Evolutionary conservation across 2,888 invertebrate species (phyloP).

Genomic region (Theodoxus fluviatilis): DNA sequence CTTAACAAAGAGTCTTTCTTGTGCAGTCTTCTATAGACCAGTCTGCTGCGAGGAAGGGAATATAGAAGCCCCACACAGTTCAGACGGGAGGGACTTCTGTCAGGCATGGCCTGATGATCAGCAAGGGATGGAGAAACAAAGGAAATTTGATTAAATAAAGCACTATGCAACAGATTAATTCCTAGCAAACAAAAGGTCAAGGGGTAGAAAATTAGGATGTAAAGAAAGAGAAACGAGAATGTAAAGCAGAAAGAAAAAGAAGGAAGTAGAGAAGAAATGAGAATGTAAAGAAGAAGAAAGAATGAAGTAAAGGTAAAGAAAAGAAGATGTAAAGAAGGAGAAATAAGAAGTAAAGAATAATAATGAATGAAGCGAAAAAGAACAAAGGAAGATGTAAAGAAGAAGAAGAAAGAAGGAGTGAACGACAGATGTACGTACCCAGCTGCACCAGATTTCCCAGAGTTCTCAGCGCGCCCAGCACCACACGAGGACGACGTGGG

Average conservation of each 20-base stretch:
- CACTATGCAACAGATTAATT: too few species aligned
- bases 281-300: not conserved
- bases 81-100: too few species aligned
- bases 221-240: not conserved
- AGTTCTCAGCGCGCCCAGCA: conserved; percentile 44
- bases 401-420: too few species aligned
- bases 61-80: too few species aligned
- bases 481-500: conserved; percentile 34
- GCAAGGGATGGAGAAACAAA: too few species aligned
- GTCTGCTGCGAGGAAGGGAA: too few species aligned
- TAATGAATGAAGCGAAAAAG: not conserved
- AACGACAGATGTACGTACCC: conserved; percentile 33
- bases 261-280: not conserved
- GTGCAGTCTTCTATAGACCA: too few species aligned
- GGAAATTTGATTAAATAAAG: too few species aligned
- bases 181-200: not conserved
- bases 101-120: too few species aligned
- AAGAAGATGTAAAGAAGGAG: conserved; percentile 4
- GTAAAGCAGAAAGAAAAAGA: not conserved
- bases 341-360: not conserved
- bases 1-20: too few species aligned
- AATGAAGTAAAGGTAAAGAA: conserved; percentile 14
- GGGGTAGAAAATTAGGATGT: not conserved
- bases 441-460: conserved; percentile 49
- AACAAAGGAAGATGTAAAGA: not conserved